Conservation (phyloP, 2,888 invertebrate species). For the Scrobipalpa costella region DNA sequence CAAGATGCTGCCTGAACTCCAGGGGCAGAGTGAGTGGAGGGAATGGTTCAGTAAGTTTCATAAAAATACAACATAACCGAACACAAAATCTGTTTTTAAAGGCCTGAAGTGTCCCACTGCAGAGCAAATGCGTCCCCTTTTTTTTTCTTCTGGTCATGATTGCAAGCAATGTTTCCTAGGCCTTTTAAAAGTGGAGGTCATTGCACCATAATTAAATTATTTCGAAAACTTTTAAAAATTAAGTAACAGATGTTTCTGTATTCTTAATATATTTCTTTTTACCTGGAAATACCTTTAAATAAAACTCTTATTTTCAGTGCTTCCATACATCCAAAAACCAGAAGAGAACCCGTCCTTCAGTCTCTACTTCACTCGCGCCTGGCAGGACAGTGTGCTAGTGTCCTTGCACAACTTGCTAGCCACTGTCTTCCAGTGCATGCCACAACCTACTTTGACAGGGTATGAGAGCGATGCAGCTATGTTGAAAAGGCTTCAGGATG, state of each 20-base stretch:
- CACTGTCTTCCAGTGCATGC: conserved; percentile 92
- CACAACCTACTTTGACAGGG: conserved; percentile 91
- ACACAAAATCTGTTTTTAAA: too few species aligned
- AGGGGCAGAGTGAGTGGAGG: conserved; percentile 95
- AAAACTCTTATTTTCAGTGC: conserved; percentile 78
- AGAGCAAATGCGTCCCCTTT: too few species aligned
- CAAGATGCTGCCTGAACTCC: conserved; percentile 92
- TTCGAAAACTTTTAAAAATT: too few species aligned
- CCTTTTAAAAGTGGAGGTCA: too few species aligned
- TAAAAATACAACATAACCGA: neutral
- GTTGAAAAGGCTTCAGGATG: conserved; percentile 91
- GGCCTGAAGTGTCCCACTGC: too few species aligned
- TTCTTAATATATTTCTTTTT: too few species aligned
- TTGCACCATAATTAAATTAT: too few species aligned
- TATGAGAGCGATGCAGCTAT: conserved; percentile 92
- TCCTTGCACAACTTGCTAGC: conserved; percentile 96
- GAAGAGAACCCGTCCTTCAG: conserved; percentile 94
- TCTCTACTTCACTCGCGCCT: conserved; percentile 94
- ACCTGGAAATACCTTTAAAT: neutral
- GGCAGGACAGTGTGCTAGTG: conserved; percentile 96
- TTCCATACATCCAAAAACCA: conserved; percentile 94
- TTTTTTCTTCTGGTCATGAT: too few species aligned
- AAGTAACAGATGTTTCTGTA: too few species aligned
- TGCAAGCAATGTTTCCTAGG: too few species aligned
- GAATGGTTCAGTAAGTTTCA: conserved; percentile 97